A percentile compares a stretch with the other conserved stretches of the same genome.
Conservation (phyloP, 2,797 vertebrate genomes). For the Leptodactylus fallax region DNA sequence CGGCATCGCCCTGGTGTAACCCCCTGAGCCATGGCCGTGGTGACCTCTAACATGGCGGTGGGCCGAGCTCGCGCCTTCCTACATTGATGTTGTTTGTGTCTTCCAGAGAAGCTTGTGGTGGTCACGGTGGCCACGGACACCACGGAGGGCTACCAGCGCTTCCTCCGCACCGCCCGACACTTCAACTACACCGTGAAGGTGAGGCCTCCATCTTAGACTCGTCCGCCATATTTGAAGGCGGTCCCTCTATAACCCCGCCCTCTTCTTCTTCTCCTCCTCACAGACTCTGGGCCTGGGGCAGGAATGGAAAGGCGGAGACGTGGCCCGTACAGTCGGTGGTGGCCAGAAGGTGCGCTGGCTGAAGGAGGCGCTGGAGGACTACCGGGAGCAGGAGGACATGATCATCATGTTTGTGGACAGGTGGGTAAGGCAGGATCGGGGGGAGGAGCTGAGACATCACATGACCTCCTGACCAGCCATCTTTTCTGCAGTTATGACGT, state of each 20-base stretch:
- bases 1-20: too few relatives aligned
- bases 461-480: background rate
- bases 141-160: slow-evolving; percentile 85
- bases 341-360: slow-evolving; percentile 92
- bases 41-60: too few relatives aligned
- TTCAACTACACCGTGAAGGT: slow-evolving; percentile 90
- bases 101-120: slow-evolving; percentile 82
- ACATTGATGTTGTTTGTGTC: background rate
- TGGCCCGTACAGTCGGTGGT: slow-evolving; percentile 79
- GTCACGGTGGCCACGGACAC: slow-evolving; percentile 86
- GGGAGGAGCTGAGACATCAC: background rate
- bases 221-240: background rate
- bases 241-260: background rate
- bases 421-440: slow-evolving; percentile 67
- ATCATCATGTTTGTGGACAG: slow-evolving; percentile 90
- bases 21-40: too few relatives aligned
- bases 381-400: slow-evolving; percentile 74
- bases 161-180: slow-evolving; percentile 78
- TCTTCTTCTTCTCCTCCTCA: too few relatives aligned
- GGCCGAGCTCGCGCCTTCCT: too few relatives aligned
- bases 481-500: slow-evolving; percentile 79
- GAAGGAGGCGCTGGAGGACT: slow-evolving; percentile 83
- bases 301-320: slow-evolving; percentile 84
- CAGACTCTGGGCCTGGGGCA: slow-evolving; percentile 87
- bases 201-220: background rate